Percentiles rank a stretch among this genome's conserved stretches.
phyloP scores from a whole-genome alignment of 2,888 invertebrate species.

The Ectemnius continuus region DNA sequence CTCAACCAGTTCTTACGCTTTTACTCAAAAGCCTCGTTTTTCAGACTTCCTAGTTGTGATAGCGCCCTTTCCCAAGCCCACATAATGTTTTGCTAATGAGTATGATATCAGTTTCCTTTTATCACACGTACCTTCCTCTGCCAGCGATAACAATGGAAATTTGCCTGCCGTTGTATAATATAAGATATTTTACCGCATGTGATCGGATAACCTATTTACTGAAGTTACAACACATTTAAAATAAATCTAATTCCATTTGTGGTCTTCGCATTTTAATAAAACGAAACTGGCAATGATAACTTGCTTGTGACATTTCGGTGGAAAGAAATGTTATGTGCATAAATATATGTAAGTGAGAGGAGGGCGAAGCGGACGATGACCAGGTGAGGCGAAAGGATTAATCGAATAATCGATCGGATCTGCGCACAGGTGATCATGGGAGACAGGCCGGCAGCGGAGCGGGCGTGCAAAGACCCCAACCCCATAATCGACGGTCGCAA shows the following conservation, averaged over 20 bases:
- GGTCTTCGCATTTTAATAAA: too few relatives aligned
- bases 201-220: too few relatives aligned
- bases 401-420: slow-evolving; percentile 51
- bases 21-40: slow-evolving; percentile 48
- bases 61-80: slow-evolving; percentile 16
- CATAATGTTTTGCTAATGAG: slow-evolving; percentile 12
- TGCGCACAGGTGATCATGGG: slow-evolving; percentile 96
- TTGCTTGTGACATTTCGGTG: background rate
- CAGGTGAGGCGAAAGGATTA: slow-evolving; percentile 45
- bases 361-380: slow-evolving; percentile 27
- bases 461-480: slow-evolving; percentile 98
- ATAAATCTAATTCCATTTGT: too few relatives aligned
- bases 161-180: slow-evolving; percentile 16
- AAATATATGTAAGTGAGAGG: background rate
- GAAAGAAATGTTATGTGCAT: background rate
- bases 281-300: too few relatives aligned
- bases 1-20: slow-evolving; percentile 52
- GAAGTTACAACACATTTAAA: too few relatives aligned
- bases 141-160: slow-evolving; percentile 52
- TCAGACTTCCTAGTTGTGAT: slow-evolving; percentile 47
- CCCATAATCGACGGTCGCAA: slow-evolving; percentile 99
- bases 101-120: slow-evolving; percentile 19
- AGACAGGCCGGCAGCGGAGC: slow-evolving; percentile 94
- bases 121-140: slow-evolving; percentile 15
- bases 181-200: too few relatives aligned